These are phyloP conservation scores for Arnoldichthys spilopterus DNA, from an alignment of 2,797 vertebrate species.

Conservation along the genomic window DNA sequence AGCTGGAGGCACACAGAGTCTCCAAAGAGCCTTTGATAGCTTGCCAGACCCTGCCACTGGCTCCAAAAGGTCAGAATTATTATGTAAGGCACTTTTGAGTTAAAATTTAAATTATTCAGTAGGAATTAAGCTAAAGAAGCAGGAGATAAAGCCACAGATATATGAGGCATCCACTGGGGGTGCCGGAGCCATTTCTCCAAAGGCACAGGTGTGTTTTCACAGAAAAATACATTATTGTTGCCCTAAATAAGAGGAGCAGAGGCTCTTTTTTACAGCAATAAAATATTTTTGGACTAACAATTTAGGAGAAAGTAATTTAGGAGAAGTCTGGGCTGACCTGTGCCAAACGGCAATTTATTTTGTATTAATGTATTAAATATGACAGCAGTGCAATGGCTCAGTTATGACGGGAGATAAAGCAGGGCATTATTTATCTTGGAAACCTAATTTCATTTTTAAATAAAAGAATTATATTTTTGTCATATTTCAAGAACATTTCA, in stretches of 20 bases:
- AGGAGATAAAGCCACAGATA: conserved; percentile 30
- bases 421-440: not conserved
- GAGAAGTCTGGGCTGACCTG: not conserved
- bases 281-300: not conserved
- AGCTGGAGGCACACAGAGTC: conserved; percentile 57
- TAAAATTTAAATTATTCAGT: conserved; percentile 48
- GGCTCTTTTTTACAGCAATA: not conserved
- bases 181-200: conserved; percentile 60
- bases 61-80: conserved; percentile 45
- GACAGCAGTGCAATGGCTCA: not conserved
- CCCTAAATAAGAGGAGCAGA: not conserved
- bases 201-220: conserved; percentile 64
- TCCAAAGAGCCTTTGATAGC: conserved; percentile 50
- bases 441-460: not conserved
- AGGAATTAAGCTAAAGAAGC: conserved; percentile 42
- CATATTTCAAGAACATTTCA: not conserved
- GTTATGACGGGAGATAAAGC: not conserved
- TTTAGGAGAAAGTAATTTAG: not conserved
- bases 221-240: not conserved
- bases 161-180: conserved; percentile 42
- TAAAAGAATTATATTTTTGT: no score
- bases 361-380: not conserved
- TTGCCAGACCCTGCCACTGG: conserved; percentile 60
- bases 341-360: not conserved
- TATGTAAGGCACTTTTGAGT: conserved; percentile 34